A percentile compares a stretch with the other conserved stretches of the same genome.
These are phyloP conservation scores for Nansenia antarctica DNA, from an alignment of 2,113 vertebrate species.

Conservation along the genomic window DNA sequence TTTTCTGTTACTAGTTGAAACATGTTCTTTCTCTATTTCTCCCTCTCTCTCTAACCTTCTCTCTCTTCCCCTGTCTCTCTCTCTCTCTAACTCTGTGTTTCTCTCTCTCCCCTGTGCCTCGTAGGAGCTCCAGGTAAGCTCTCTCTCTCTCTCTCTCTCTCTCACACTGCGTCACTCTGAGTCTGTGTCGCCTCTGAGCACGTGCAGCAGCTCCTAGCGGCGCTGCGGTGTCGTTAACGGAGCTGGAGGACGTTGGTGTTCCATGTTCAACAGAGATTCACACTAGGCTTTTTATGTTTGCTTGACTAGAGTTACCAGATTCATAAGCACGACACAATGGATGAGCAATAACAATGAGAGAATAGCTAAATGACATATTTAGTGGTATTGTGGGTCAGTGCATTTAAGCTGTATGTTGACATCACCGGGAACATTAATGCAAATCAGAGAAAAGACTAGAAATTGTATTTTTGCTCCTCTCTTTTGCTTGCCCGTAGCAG, in stretches of 20 bases:
- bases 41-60: conserved; percentile 23
- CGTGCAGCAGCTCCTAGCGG: conserved; percentile 49
- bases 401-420: too few relatives aligned
- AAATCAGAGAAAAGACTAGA: too few relatives aligned
- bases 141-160: conserved; percentile 29
- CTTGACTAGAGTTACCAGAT: too few relatives aligned
- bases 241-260: conserved; percentile 28
- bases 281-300: too few relatives aligned
- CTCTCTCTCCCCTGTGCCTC: conserved; percentile 82
- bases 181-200: conserved; percentile 39
- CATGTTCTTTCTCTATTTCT: not conserved
- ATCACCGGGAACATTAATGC: too few relatives aligned
- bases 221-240: conserved; percentile 51
- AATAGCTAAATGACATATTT: too few relatives aligned
- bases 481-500: too few relatives aligned
- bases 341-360: too few relatives aligned
- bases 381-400: too few relatives aligned
- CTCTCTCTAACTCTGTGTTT: conserved; percentile 58
- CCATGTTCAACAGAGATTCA: conserved; percentile 25
- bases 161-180: conserved; percentile 7
- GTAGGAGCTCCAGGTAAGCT: conserved; percentile 99
- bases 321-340: too few relatives aligned
- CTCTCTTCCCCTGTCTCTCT: not conserved
- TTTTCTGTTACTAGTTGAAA: conserved; percentile 13
- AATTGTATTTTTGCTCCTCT: too few relatives aligned